phyloP scores from a whole-genome alignment of 2,888 invertebrate species.

The Crepidodera aurea region DNA sequence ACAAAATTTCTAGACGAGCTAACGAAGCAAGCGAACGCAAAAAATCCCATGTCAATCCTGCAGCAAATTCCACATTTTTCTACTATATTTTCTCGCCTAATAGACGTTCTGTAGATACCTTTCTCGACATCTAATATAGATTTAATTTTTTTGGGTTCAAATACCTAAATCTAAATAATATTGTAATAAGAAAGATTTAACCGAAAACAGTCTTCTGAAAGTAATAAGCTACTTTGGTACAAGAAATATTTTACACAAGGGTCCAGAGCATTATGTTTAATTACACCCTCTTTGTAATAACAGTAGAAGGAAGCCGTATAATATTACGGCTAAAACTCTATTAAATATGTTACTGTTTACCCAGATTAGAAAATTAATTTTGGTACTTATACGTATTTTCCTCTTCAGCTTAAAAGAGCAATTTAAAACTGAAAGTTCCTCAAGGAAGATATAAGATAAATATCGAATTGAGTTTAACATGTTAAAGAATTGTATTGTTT shows the following conservation, averaged over 20 bases:
- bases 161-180: too few species aligned
- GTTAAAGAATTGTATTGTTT: too few species aligned
- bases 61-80: too few species aligned
- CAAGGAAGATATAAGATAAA: neutral
- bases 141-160: too few species aligned
- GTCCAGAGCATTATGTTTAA: slow-evolving; percentile 20
- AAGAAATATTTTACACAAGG: slow-evolving; percentile 27
- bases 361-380: slow-evolving; percentile 27
- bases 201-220: slow-evolving; percentile 3
- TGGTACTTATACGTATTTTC: slow-evolving; percentile 15
- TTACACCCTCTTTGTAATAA: slow-evolving; percentile 24
- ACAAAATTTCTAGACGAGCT: too few species aligned
- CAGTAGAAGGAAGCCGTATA: slow-evolving; percentile 24
- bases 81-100: too few species aligned
- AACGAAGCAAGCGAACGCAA: too few species aligned
- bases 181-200: too few species aligned
- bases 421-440: neutral
- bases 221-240: slow-evolving; percentile 24
- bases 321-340: slow-evolving; percentile 22
- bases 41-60: too few species aligned
- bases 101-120: too few species aligned
- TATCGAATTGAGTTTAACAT: neutral
- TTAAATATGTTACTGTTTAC: slow-evolving; percentile 27
- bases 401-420: neutral
- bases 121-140: too few species aligned